phyloP scores from a whole-genome alignment of 2,888 invertebrate genomes.

The Eulithis prunata region DNA sequence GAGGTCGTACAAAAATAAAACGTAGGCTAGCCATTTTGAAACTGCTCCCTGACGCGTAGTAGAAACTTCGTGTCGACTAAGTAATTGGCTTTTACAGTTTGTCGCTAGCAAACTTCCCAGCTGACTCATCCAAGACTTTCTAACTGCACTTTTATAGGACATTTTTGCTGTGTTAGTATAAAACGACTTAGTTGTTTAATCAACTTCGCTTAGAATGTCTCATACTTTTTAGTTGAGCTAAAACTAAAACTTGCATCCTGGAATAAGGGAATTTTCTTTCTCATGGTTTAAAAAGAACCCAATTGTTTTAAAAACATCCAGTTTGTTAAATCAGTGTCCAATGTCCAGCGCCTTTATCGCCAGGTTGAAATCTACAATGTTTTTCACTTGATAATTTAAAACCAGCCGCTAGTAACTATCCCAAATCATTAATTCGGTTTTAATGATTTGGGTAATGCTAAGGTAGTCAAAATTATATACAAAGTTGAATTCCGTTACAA shows the following conservation, averaged over 20 bases:
- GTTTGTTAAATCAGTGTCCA: neutral
- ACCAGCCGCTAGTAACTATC: too few species aligned
- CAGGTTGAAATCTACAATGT: too few species aligned
- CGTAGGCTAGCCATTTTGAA: constrained; percentile 45
- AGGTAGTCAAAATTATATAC: too few species aligned
- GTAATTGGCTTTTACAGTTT: constrained; percentile 74
- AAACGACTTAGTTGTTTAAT: constrained; percentile 18
- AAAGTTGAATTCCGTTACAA: too few species aligned
- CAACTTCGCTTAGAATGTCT: constrained; percentile 16
- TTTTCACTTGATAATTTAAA: too few species aligned
- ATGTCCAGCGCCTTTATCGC: too few species aligned
- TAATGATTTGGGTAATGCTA: too few species aligned
- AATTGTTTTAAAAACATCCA: neutral
- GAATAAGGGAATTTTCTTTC: too few species aligned
- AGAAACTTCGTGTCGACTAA: constrained; percentile 64
- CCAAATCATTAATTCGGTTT: too few species aligned
- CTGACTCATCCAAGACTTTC: constrained; percentile 60
- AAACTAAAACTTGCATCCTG: neutral
- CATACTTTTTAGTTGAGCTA: neutral
- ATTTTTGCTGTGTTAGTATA: constrained; percentile 30
- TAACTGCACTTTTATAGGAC: constrained; percentile 41
- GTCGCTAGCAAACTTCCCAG: constrained; percentile 60
- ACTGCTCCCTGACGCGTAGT: constrained; percentile 58
- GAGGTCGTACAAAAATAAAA: constrained; percentile 49
- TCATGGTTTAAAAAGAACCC: neutral